Conservation (phyloP, 1,140 invertebrate species). For the Drosophila obscura region DNA sequence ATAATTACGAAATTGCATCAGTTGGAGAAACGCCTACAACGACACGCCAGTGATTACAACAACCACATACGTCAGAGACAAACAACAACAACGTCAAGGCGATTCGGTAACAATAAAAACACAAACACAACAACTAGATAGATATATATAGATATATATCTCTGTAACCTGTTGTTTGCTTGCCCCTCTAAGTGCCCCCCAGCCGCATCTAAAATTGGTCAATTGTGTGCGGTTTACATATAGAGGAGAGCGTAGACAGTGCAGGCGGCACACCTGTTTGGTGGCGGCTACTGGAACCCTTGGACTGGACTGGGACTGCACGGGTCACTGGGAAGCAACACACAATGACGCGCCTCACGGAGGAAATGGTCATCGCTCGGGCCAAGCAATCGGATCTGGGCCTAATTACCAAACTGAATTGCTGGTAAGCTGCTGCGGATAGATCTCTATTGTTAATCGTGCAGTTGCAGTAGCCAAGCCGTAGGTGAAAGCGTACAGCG, state of each 20-base stretch:
- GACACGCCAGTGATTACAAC: constrained; percentile 64
- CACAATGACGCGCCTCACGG: constrained; percentile 91
- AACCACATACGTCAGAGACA: constrained; percentile 12
- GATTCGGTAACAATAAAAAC: constrained; percentile 19
- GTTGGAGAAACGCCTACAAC: constrained; percentile 52
- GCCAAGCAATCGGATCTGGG: constrained; percentile 93
- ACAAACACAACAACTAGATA: constrained; percentile 11
- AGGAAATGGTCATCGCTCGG: constrained; percentile 95
- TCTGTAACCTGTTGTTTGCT: constrained; percentile 57
- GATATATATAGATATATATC: constrained; percentile 14
- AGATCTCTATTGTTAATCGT: no score
- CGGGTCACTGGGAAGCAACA: constrained; percentile 35
- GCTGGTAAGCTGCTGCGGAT: constrained; percentile 88
- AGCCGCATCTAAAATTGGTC: constrained; percentile 38
- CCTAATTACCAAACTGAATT: constrained; percentile 94
- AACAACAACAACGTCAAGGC: constrained; percentile 13
- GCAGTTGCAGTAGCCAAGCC: no score
- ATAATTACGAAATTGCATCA: constrained; percentile 55
- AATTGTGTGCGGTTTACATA: constrained; percentile 47
- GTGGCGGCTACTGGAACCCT: not conserved
- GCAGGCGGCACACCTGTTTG: constrained; percentile 45
- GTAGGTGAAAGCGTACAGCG: not conserved
- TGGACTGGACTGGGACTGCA: not conserved
- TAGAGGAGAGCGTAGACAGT: constrained; percentile 23
- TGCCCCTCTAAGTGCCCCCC: constrained; percentile 17